These are phyloP conservation scores for Philopedon plagiatum DNA, from an alignment of 2,888 invertebrate species.

Conservation along the genomic window DNA sequence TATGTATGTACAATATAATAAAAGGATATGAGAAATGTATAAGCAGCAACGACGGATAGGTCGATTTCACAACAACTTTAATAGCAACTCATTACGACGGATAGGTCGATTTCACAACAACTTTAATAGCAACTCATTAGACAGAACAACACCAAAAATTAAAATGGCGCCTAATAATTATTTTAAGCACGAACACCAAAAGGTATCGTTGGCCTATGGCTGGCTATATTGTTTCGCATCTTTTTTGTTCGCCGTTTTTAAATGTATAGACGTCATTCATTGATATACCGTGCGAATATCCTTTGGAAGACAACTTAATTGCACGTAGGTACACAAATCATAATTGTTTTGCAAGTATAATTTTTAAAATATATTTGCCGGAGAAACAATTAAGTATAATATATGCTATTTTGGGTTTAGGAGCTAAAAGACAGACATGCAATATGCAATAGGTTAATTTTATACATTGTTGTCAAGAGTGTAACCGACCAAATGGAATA, in stretches of 20 bases:
- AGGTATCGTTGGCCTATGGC: not conserved
- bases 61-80: too few species aligned
- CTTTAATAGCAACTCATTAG: not conserved
- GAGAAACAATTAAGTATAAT: too few species aligned
- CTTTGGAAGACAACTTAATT: not conserved
- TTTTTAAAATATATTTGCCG: too few species aligned
- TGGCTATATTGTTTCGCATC: not conserved
- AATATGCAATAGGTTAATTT: too few species aligned
- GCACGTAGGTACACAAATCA: not conserved
- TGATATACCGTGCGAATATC: not conserved
- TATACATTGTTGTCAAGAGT: too few species aligned
- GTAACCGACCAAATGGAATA: too few species aligned
- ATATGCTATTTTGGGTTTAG: too few species aligned
- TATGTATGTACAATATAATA: not conserved
- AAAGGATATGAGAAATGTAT: too few species aligned
- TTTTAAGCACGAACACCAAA: not conserved
- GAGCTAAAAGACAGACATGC: too few species aligned
- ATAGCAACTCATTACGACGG: too few species aligned
- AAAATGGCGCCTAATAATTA: not conserved
- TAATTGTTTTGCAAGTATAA: not conserved
- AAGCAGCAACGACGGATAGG: too few species aligned
- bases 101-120: too few species aligned
- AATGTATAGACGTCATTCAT: not conserved
- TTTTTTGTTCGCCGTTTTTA: not conserved
- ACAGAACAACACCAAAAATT: not conserved